phyloP scores from a whole-genome alignment of 1,140 invertebrate genomes.

The Zaprionus capensis region DNA sequence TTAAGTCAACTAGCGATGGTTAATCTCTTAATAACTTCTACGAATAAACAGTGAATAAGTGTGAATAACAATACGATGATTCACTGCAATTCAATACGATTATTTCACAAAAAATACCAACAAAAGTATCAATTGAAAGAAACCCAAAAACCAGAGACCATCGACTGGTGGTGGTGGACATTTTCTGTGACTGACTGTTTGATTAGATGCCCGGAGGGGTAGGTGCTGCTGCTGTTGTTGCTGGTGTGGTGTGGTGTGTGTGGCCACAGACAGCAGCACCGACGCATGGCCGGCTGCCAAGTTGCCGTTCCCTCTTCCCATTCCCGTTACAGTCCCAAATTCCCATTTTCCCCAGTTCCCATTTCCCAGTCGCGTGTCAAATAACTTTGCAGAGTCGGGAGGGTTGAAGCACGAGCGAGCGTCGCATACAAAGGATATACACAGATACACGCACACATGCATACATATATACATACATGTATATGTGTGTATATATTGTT shows the following conservation, averaged over 20 bases:
- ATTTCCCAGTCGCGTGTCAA: slow-evolving; percentile 69
- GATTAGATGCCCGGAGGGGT: slow-evolving; percentile 25
- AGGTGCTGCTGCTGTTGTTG: background rate
- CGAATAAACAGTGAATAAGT: slow-evolving; percentile 1
- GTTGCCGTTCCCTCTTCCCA: slow-evolving; percentile 4
- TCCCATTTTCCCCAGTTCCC: slow-evolving; percentile 25
- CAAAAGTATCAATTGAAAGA: slow-evolving; percentile 25
- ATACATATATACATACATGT: background rate
- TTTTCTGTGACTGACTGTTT: slow-evolving; percentile 24
- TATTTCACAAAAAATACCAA: background rate
- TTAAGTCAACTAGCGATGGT: no score
- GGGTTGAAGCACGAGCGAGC: slow-evolving; percentile 39
- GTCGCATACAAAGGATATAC: slow-evolving; percentile 25
- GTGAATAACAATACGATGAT: slow-evolving; percentile 4
- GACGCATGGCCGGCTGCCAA: slow-evolving; percentile 16
- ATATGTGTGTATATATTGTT: background rate
- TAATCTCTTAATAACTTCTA: background rate
- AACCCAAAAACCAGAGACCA: slow-evolving; percentile 20
- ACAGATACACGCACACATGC: slow-evolving; percentile 5
- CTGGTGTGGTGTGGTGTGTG: slow-evolving; percentile 6
- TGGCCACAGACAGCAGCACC: background rate
- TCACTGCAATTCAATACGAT: slow-evolving; percentile 11
- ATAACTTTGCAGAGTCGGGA: slow-evolving; percentile 65
- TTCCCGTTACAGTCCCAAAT: slow-evolving; percentile 40
- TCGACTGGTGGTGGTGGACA: slow-evolving; percentile 23